These are phyloP conservation scores for Mesochorus sp. DNA, from an alignment of 2,888 invertebrate species.

Conservation along the genomic window DNA sequence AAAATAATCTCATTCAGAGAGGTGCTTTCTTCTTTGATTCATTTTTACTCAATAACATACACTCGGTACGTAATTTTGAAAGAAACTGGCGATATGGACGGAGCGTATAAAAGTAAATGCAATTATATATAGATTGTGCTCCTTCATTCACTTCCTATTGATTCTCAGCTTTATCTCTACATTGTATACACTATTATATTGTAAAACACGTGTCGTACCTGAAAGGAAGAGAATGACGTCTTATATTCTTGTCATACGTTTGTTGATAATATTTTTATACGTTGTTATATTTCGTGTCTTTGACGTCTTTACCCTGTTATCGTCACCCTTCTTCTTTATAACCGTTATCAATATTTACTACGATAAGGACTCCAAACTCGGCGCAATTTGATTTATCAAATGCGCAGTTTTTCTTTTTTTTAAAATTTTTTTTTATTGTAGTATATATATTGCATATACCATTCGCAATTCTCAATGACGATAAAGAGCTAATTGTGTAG, in stretches of 20 bases:
- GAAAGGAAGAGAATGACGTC: too few relatives aligned
- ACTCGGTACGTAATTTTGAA: too few relatives aligned
- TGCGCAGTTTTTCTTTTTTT: constrained; percentile 10
- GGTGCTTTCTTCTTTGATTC: neutral
- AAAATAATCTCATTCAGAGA: constrained; percentile 3
- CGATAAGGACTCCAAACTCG: constrained; percentile 18
- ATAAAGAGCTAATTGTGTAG: too few relatives aligned
- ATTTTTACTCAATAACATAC: neutral
- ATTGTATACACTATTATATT: too few relatives aligned
- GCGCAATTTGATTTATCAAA: constrained; percentile 11
- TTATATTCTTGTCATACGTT: too few relatives aligned
- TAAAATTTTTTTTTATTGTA: too few relatives aligned
- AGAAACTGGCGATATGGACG: too few relatives aligned
- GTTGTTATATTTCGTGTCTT: neutral
- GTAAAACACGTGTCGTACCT: too few relatives aligned
- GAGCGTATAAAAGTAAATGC: neutral
- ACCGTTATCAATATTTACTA: constrained; percentile 10
- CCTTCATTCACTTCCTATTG: neutral
- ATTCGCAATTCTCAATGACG: too few relatives aligned
- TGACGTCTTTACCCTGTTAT: neutral
- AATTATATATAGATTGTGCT: neutral
- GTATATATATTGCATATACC: too few relatives aligned
- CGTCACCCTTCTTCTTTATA: neutral
- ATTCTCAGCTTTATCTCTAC: too few relatives aligned
- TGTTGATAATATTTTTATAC: neutral